Base-by-base conservation (phyloP, 37 sponge, comb jelly and placozoan genomes). In the Dysidea cf. avara region DNA sequence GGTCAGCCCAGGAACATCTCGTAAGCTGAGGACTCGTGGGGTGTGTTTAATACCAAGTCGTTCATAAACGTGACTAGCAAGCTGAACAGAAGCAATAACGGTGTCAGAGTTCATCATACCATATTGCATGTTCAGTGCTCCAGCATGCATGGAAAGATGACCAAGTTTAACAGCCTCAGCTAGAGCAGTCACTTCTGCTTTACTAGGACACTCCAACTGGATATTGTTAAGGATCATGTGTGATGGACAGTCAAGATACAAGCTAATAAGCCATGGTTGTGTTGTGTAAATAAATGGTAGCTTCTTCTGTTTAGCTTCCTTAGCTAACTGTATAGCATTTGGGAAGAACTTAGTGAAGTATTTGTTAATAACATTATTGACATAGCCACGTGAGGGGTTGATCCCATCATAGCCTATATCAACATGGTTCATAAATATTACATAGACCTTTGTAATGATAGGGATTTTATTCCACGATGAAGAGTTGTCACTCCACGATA, bases 231-330 rank as follows among this genome's bases (percentile, higher is more conserved):
- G 76, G 7, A 69, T 59, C 60, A 90, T 39, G 50, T 80, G 69
- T 39, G 77, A 59, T 12, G 90, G 90, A 56, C 90, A 90, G 63
- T 90, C 72, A 22, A 80, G 17, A 72, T 90, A 90, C 61, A 90
- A n/a, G 71, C 55, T 31, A 6, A 90, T 30, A 37, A 90, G 75
- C 80, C 85, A 90, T 5, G 90, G 77, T 33, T 84, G 89, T 50
- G 84, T 88, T 49, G 83, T 83, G 72, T 82, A 88, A 14, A 88
- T 78, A 64, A 88, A 83, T 20, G 78, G 20, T 7, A 56, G 64
- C n/a, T 74, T 29, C 0, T 35, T 56, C 40, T 56, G 28, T 3
- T 65, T 30, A 21, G 80, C 60, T 16, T 36, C 66, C 14, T 36
- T 43, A 2, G 77, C 78, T 20, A 81, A 63, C 36, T 71, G 28